Evolutionary conservation across 2,888 invertebrate genomes (phyloP).

Genomic region (Chymomyza procnemis): DNA sequence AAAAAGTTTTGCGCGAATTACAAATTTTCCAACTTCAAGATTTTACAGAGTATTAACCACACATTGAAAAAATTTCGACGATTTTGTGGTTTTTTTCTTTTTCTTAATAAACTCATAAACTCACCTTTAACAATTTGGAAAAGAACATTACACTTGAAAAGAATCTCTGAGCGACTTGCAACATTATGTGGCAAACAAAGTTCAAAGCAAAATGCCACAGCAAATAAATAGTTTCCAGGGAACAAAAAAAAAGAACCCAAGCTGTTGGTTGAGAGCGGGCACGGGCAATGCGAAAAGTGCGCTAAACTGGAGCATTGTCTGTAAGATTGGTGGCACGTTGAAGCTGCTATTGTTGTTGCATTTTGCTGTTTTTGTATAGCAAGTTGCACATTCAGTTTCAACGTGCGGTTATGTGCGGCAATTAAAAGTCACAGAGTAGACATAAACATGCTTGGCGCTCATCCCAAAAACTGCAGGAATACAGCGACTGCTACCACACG

Average conservation of each 20-base stretch:
- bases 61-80: too few relatives aligned
- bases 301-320: conserved; percentile 1
- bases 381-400: conserved; percentile 45
- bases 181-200: not conserved
- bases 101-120: too few relatives aligned
- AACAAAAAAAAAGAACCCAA: not conserved
- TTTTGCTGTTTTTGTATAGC: conserved; percentile 39
- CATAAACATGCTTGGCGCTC: conserved; percentile 50
- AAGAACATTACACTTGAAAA: not conserved
- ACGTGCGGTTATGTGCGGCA: conserved; percentile 57
- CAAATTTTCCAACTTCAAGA: too few relatives aligned
- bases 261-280: too few relatives aligned
- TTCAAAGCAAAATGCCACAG: not conserved
- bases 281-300: not conserved
- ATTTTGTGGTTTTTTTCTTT: too few relatives aligned
- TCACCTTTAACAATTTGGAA: too few relatives aligned
- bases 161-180: not conserved
- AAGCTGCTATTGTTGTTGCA: conserved; percentile 10
- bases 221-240: not conserved
- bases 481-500: not conserved
- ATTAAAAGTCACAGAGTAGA: conserved; percentile 65
- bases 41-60: too few relatives aligned
- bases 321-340: not conserved
- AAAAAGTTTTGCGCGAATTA: too few relatives aligned
- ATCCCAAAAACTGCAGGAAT: not conserved